Percentiles rank a stretch among this genome's conserved stretches.
These are phyloP conservation scores for Tragelaphus oryx DNA, from an alignment of 2,797 vertebrate genomes.

Conservation along the genomic window DNA sequence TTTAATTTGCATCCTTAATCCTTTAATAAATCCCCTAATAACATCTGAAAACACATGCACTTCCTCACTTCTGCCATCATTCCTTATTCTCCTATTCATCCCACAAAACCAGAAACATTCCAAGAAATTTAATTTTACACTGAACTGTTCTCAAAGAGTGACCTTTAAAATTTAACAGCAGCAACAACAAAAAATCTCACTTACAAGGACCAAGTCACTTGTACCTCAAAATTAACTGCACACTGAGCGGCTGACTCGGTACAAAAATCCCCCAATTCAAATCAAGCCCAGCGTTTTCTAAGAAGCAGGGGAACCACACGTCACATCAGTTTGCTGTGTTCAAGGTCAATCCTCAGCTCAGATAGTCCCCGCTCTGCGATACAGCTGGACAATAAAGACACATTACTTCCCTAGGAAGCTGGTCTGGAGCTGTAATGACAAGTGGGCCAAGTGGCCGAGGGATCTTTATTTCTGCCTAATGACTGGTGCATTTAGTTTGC, in stretches of 20 bases:
- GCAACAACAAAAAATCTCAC: not conserved
- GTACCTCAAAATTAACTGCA: slow-evolving; percentile 3
- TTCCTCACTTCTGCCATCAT: not conserved
- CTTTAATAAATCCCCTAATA: not conserved
- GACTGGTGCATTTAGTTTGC: slow-evolving; percentile 49
- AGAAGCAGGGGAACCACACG: slow-evolving; percentile 19
- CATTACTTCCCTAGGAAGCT: slow-evolving; percentile 24
- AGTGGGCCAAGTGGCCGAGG: not conserved
- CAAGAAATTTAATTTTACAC: slow-evolving; percentile 39
- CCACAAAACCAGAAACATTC: not conserved
- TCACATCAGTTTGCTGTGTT: slow-evolving; percentile 41
- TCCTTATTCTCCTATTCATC: not conserved
- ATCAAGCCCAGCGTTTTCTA: not conserved
- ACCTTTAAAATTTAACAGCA: not conserved
- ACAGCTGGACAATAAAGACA: slow-evolving; percentile 47
- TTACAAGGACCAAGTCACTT: not conserved
- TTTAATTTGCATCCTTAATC: not conserved
- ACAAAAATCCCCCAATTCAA: not conserved
- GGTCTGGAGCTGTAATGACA: slow-evolving; percentile 32
- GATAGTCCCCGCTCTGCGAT: not conserved
- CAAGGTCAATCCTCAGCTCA: slow-evolving; percentile 65
- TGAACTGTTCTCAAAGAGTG: not conserved
- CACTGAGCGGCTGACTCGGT: slow-evolving; percentile 30
- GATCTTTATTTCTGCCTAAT: slow-evolving; percentile 37
- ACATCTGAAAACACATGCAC: not conserved